These are phyloP conservation scores for Laspeyria flexula DNA, from an alignment of 2,888 invertebrate species.

Conservation along the genomic window DNA sequence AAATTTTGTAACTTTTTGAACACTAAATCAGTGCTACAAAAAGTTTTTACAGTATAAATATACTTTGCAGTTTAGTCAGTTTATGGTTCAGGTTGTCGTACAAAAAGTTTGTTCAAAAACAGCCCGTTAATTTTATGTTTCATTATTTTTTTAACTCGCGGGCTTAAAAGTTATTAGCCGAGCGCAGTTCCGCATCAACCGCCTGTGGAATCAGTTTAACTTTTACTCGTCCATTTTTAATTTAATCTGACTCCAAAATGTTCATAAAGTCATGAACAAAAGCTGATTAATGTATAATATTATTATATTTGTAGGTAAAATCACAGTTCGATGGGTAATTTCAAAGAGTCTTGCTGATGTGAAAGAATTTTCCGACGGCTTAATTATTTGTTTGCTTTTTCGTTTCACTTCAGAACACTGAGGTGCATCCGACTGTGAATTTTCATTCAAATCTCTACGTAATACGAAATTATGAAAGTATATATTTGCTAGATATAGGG, in stretches of 20 bases:
- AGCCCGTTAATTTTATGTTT: conserved; percentile 22
- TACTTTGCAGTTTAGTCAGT: conserved; percentile 31
- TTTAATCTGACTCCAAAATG: background rate
- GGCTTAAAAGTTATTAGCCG: conserved; percentile 21
- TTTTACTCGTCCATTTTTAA: conserved; percentile 6
- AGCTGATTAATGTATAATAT: background rate
- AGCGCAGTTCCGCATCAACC: conserved; percentile 10
- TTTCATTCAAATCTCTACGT: background rate
- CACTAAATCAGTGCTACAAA: conserved; percentile 40
- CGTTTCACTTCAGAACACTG: background rate
- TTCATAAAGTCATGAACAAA: background rate
- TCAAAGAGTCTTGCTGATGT: background rate
- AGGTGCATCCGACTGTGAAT: background rate
- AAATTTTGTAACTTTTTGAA: conserved; percentile 65
- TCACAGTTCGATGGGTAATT: conserved; percentile 10
- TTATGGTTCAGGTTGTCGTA: conserved; percentile 25
- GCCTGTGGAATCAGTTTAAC: conserved; percentile 13
- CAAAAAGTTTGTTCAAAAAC: conserved; percentile 28
- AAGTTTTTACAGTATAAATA: conserved; percentile 38
- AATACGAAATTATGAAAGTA: background rate
- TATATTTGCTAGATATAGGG: background rate
- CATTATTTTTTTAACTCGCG: conserved; percentile 12
- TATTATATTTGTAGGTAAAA: background rate
- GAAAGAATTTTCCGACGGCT: background rate
- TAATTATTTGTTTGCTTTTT: conserved; percentile 4